Percentiles rank a stretch among this genome's conserved stretches.
phyloP scores from a whole-genome alignment of 2,113 vertebrate genomes.

The Gadus macrocephalus region DNA sequence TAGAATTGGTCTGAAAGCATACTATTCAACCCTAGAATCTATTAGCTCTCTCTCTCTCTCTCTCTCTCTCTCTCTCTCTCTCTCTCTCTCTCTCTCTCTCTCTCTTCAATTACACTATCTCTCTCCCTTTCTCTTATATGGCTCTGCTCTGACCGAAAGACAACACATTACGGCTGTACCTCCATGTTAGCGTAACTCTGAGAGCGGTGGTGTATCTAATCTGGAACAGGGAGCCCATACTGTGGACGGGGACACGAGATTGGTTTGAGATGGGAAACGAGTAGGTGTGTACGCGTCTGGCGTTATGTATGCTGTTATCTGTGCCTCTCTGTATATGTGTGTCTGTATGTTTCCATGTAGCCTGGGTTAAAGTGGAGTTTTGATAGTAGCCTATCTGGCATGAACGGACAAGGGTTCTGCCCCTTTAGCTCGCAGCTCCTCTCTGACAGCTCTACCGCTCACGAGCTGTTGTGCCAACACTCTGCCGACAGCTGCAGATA shows the following conservation, averaged over 20 bases:
- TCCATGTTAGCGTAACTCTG: too few species aligned
- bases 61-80: neutral
- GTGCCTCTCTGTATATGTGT: too few species aligned
- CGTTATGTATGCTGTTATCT: too few species aligned
- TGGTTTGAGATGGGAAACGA: neutral
- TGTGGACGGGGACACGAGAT: conserved; percentile 10
- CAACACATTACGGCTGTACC: too few species aligned
- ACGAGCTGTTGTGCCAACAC: conserved; percentile 49
- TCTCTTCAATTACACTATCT: neutral
- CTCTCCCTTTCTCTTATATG: neutral
- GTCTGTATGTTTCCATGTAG: too few species aligned
- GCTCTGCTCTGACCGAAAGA: too few species aligned
- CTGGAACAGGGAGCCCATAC: too few species aligned
- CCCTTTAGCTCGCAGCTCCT: conserved; percentile 26
- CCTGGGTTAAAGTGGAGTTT: conserved; percentile 31
- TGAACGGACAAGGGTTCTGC: conserved; percentile 49
- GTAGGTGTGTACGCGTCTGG: too few species aligned
- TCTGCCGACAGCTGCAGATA: conserved; percentile 57
- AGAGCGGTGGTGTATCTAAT: too few species aligned
- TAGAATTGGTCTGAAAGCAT: conserved; percentile 20
- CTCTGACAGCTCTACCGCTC: conserved; percentile 50
- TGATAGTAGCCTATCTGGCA: conserved; percentile 48
- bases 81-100: neutral
- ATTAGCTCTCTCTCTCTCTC: conserved; percentile 6
- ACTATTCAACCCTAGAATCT: conserved; percentile 28